phyloP scores from a whole-genome alignment of 2,888 invertebrate genomes.

The Saturnia pavonia region DNA sequence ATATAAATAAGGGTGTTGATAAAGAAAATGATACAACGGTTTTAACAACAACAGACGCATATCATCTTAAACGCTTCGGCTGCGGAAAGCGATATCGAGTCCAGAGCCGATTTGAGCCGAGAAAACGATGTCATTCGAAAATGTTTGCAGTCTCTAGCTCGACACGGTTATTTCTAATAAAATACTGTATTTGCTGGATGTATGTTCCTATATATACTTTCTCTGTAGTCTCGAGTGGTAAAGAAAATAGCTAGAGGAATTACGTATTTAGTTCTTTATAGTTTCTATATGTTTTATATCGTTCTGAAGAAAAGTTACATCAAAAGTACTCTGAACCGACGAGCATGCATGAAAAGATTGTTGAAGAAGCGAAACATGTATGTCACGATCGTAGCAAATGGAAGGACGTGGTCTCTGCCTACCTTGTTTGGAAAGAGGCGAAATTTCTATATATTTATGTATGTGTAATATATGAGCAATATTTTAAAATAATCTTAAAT shows the following conservation, averaged over 20 bases:
- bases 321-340: too few relatives aligned
- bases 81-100: not conserved
- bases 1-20: not conserved
- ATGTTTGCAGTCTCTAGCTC: conserved; percentile 5
- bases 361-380: too few relatives aligned
- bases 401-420: too few relatives aligned
- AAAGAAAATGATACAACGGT: not conserved
- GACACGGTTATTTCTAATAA: not conserved
- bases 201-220: not conserved
- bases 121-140: not conserved
- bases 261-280: not conserved
- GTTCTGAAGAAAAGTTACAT: too few relatives aligned
- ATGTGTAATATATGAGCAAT: not conserved
- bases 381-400: too few relatives aligned
- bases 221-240: not conserved
- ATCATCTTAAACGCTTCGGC: not conserved
- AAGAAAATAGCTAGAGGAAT: not conserved
- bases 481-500: too few relatives aligned
- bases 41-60: not conserved
- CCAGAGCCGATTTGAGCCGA: conserved; percentile 5
- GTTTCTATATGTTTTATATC: too few relatives aligned
- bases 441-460: too few relatives aligned
- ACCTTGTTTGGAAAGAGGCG: too few relatives aligned
- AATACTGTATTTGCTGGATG: conserved; percentile 5
- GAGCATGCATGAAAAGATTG: too few relatives aligned